phyloP scores from a whole-genome alignment of 2,113 vertebrate species.

The Cichladusa arquata region DNA sequence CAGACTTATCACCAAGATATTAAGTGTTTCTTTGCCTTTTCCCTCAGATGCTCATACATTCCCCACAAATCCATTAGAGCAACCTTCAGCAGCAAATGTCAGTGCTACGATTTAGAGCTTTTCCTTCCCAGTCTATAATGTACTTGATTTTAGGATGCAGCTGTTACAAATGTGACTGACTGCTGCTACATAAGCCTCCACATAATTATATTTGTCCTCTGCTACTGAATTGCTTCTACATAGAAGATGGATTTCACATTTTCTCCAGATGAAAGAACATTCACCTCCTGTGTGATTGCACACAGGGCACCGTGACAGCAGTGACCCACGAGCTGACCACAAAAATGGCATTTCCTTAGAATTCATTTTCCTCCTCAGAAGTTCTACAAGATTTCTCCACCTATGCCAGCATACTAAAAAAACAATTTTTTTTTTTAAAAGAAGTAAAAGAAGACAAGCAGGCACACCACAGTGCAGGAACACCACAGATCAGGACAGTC shows the following conservation, averaged over 20 bases:
- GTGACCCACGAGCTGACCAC: neutral
- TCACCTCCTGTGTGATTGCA: neutral
- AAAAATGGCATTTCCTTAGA: neutral
- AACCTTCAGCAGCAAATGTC: neutral
- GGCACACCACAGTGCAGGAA: neutral
- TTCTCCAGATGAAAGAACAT: neutral
- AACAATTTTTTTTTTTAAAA: neutral
- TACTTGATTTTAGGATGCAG: neutral
- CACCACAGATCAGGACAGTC: neutral
- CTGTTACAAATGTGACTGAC: neutral
- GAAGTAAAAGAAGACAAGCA: neutral
- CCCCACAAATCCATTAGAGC: neutral
- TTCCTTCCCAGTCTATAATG: neutral
- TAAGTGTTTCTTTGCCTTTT: neutral
- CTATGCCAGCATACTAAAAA: neutral
- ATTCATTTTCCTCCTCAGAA: neutral
- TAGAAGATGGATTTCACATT: neutral
- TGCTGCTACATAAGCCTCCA: neutral
- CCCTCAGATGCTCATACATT: neutral
- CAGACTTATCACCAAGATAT: neutral
- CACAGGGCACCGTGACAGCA: neutral
- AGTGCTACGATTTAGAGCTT: neutral
- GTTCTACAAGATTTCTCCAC: neutral
- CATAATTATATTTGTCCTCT: neutral
- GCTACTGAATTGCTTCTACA: neutral